These are phyloP conservation scores for Neodiprion fabricii DNA, from an alignment of 1,140 invertebrate species.

Conservation along the genomic window DNA sequence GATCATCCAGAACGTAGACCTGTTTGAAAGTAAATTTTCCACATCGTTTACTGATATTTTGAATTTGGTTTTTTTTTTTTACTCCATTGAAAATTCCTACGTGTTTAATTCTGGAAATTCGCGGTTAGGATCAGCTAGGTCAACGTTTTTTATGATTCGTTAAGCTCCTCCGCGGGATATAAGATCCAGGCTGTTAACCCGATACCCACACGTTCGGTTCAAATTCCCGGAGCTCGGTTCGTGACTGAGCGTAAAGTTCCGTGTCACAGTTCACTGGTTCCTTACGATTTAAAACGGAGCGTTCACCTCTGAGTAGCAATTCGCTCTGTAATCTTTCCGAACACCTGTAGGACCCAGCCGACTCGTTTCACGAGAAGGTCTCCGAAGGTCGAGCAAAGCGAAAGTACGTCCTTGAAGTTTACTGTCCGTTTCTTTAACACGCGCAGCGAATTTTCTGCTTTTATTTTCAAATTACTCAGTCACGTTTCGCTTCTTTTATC, in stretches of 20 bases:
- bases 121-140: too few species aligned
- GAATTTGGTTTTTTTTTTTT: too few species aligned
- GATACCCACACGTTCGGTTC: too few species aligned
- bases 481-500: not conserved
- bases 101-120: too few species aligned
- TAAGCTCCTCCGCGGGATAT: too few species aligned
- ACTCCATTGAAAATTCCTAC: too few species aligned
- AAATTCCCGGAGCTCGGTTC: not conserved
- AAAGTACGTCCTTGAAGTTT: not conserved
- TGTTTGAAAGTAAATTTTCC: constrained; percentile 45
- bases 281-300: constrained; percentile 8
- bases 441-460: too few species aligned
- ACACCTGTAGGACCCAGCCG: not conserved
- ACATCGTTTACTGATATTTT: too few species aligned
- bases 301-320: constrained; percentile 5
- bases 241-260: not conserved
- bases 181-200: too few species aligned
- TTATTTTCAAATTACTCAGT: not conserved
- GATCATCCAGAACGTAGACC: constrained; percentile 84
- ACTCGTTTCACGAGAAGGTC: not conserved
- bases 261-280: not conserved
- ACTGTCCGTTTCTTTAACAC: not conserved
- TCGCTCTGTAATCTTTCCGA: not conserved
- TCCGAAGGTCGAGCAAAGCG: not conserved
- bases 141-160: too few species aligned